Evolutionary conservation across 1,140 invertebrate species (phyloP).

Genomic region (Coelopa frigida): DNA sequence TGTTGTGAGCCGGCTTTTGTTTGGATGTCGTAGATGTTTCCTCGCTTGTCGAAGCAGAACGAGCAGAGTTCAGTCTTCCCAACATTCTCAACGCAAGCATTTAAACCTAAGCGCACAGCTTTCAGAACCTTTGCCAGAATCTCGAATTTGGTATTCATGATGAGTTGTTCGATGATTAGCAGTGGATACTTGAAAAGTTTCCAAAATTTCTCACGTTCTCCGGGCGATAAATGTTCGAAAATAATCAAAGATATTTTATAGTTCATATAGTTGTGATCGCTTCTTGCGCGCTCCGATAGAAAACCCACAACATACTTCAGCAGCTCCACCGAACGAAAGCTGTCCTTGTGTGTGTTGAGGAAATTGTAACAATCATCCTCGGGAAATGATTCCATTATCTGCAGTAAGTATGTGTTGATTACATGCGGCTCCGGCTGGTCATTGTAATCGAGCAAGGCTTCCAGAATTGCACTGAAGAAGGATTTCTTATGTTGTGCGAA

Average conservation of each 20-base stretch:
- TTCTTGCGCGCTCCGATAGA: slow-evolving; percentile 50
- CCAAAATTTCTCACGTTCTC: slow-evolving; percentile 52
- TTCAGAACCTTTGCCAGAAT: slow-evolving; percentile 52
- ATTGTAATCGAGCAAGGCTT: slow-evolving; percentile 21
- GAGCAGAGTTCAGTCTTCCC: slow-evolving; percentile 27
- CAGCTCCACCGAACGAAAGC: slow-evolving; percentile 54
- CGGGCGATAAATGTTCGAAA: slow-evolving; percentile 44
- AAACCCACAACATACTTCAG: slow-evolving; percentile 57
- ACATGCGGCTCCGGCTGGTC: slow-evolving; percentile 36
- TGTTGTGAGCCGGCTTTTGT: slow-evolving; percentile 6
- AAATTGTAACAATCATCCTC: slow-evolving; percentile 50
- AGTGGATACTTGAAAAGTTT: slow-evolving; percentile 59
- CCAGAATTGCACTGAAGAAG: slow-evolving; percentile 24
- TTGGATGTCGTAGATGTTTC: slow-evolving; percentile 26
- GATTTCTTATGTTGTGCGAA: slow-evolving; percentile 35
- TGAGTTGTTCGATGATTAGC: slow-evolving; percentile 62
- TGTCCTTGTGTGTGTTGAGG: slow-evolving; percentile 54
- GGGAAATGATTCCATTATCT: slow-evolving; percentile 43
- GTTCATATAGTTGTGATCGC: slow-evolving; percentile 47
- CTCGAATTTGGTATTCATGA: slow-evolving; percentile 70
- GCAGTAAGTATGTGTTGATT: slow-evolving; percentile 44
- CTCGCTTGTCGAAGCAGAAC: slow-evolving; percentile 36
- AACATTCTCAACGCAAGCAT: slow-evolving; percentile 15
- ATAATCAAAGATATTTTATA: slow-evolving; percentile 46
- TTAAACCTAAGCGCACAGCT: slow-evolving; percentile 26